Base-by-base conservation (phyloP, 2,797 vertebrate species). In the Pipistrellus pygmaeus region DNA sequence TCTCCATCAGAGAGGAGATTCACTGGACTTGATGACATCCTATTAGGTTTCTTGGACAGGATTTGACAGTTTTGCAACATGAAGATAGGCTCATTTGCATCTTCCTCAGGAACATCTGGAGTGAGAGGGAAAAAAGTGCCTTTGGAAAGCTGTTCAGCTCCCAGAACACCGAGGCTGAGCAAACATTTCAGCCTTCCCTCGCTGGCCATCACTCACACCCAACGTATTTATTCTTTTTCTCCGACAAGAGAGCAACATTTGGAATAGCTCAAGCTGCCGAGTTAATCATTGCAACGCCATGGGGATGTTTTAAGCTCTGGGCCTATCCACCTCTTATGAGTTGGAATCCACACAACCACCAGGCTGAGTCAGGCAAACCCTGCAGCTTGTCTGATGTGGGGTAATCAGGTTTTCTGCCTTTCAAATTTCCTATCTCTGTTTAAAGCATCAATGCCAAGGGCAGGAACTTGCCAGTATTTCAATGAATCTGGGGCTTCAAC, bases 171-270 rank as follows among this genome's bases (percentile, higher is more conserved):
- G 17, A 97, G 96, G 75, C 93, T 87, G 90, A 95, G 85, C 85
- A 97, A 97, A 97, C 97, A 90, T 95, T 97, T 72, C 90, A 84
- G 93, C 94, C 97, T 93, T 86, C 96, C 80, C 35, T 69, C 7
- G 92, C 89, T 95, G 96, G 93, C 77, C 97, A 97, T 98, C 97
- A 97, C 91, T 98, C 98, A 98, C 97, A 97, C 97, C 96, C 97
- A 95, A 95, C 72, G 64, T 98, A 98, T 98, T 98, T 98, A 97
- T 95, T 97, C 96, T 96, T 97, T 97, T 97, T 90, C 97, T 97
- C 96, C 80, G 92, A 95, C 95, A 95, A 97, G 96, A 98, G 95
- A 96, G 97, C 96, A 98, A 90, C 97, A 97, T 98, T 98, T 97
- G 97, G 97, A 80, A 96, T 95, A 93, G 97, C 96, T 98, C 97